phyloP scores from a whole-genome alignment of 2,888 invertebrate species.

The Papilio demoleus region DNA sequence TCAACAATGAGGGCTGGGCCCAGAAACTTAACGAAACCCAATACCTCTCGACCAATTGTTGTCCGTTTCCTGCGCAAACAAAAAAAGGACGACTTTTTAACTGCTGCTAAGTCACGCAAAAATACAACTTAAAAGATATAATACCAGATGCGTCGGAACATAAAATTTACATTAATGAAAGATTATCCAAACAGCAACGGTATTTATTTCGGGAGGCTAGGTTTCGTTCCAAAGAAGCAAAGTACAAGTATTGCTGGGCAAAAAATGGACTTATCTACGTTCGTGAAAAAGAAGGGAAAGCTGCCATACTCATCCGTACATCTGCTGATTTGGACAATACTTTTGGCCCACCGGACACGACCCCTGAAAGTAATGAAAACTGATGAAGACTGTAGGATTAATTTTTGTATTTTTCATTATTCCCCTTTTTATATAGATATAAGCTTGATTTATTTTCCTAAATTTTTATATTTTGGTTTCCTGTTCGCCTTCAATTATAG shows the following conservation, averaged over 20 bases:
- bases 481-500: no score
- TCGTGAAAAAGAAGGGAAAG: background rate
- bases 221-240: background rate
- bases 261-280: background rate
- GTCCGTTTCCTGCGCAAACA: conserved; percentile 3
- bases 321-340: background rate
- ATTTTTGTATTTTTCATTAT: no score
- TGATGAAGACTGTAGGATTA: no score
- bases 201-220: conserved; percentile 15
- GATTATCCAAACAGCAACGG: background rate
- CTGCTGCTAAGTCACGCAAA: conserved; percentile 1
- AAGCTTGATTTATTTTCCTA: no score
- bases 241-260: conserved; percentile 5
- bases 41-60: background rate
- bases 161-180: background rate
- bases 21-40: background rate
- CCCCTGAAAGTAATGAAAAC: background rate
- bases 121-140: conserved; percentile 6
- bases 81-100: conserved; percentile 5
- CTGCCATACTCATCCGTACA: background rate
- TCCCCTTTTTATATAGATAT: background rate
- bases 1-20: conserved; percentile 2
- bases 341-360: background rate
- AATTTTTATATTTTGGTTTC: no score
- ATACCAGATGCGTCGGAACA: background rate